Percentiles rank a stretch among this genome's conserved stretches.
phyloP scores from a whole-genome alignment of 1,140 invertebrate genomes.

The Sycobia sp. region DNA sequence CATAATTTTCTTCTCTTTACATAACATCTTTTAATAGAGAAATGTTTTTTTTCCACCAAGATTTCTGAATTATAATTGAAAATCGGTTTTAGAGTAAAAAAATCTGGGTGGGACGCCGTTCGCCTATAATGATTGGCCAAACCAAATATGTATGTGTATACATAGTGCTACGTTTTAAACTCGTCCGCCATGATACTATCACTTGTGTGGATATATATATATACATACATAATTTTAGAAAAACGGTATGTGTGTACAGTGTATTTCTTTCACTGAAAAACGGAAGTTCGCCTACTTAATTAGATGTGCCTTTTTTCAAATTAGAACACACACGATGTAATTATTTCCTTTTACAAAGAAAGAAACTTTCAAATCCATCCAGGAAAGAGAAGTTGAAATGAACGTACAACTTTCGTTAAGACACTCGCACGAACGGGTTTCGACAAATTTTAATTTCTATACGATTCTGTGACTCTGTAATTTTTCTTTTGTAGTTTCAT shows the following conservation, averaged over 20 bases:
- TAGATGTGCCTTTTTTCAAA: too few relatives aligned
- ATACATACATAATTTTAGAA: too few relatives aligned
- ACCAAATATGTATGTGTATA: neutral
- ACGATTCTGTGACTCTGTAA: too few relatives aligned
- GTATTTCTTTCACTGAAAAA: neutral
- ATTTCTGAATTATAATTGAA: neutral
- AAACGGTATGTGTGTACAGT: neutral
- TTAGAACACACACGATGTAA: too few relatives aligned
- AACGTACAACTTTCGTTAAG: too few relatives aligned
- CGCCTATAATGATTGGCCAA: neutral
- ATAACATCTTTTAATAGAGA: conserved; percentile 6
- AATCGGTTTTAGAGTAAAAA: neutral
- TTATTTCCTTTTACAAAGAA: too few relatives aligned
- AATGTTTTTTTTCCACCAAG: conserved; percentile 10
- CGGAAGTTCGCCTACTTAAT: conserved; percentile 8
- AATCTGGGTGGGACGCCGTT: conserved; percentile 1
- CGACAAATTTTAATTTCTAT: too few relatives aligned
- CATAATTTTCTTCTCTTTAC: conserved; percentile 6
- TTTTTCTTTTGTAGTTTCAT: too few relatives aligned
- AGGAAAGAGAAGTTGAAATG: too few relatives aligned
- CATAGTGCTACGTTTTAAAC: conserved; percentile 20
- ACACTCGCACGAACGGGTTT: too few relatives aligned
- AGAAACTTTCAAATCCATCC: too few relatives aligned
- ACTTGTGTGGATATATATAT: too few relatives aligned
- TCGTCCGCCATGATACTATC: neutral